Base-by-base conservation (phyloP, 1,140 invertebrate genomes). In the Stenopsyche tienmushanensis region DNA sequence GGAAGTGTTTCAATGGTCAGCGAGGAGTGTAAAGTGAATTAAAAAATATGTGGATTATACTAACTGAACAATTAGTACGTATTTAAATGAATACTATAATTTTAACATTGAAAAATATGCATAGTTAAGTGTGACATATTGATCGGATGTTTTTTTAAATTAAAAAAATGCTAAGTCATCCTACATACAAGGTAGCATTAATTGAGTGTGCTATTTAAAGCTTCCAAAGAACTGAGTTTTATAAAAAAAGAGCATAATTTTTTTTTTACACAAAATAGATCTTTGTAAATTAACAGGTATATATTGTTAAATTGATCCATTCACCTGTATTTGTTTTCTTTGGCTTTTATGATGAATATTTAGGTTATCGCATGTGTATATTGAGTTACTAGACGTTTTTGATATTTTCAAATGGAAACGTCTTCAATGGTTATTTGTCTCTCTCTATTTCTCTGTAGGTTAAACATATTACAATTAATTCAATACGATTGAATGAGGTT, bases 171-270 rank as follows among this genome's bases (percentile, higher is more conserved):
- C 44, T 47, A 47, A 47, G 44, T 47, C 44, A 47, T 47, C 44
- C 18, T 15, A 15, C 17, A 15, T 47, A 47, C 17, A 9, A 47
- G 17, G 17, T 47, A 47, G 44, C 18, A 20, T 47, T 47, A 47
- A 47, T 9, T 8, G 10, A 20, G 7, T 20, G 18, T 20, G 18
- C 44, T 20, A 20, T 9, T 20, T 13, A 15, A 47, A 47, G 44
- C 44, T 47, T 47, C 44, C 44, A 47, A 47, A 47, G 44, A 47
- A 47, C 44, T 47, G 44, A 47, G 44, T 47, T 20, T 47, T 47
- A 47, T 20, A 34, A 34, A 34, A 7, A 34, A 34, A n/a, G n/a
- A n/a, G n/a, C n/a, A 7, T 34, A 5, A 34, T 34, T 34, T 7
- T 7, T 7, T 13, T 34, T 7, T 34, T 5, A 7, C 5, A 34